These are phyloP conservation scores for Columba janthina DNA, from an alignment of 2,113 vertebrate species.

Conservation along the genomic window DNA sequence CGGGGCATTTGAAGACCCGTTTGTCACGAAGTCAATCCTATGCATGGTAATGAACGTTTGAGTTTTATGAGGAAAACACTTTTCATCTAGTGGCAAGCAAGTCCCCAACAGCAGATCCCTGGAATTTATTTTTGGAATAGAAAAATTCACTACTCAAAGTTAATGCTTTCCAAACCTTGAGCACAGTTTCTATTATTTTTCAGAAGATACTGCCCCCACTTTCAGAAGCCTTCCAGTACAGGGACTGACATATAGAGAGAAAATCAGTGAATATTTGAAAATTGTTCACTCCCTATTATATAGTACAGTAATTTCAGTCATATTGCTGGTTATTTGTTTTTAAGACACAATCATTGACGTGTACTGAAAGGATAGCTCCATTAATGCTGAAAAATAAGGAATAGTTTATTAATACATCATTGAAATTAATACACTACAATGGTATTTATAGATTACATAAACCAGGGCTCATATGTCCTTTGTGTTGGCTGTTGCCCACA, in stretches of 20 bases:
- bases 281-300: not conserved
- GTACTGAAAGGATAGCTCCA: not conserved
- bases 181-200: not conserved
- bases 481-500: not conserved
- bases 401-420: not conserved
- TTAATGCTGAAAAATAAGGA: not conserved
- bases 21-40: conserved; percentile 13
- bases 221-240: not conserved
- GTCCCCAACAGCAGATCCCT: not conserved
- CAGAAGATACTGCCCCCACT: not conserved
- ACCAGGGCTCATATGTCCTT: not conserved
- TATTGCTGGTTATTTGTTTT: not conserved
- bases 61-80: not conserved
- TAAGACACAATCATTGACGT: not conserved
- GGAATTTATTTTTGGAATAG: not conserved
- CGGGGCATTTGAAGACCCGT: conserved; percentile 10
- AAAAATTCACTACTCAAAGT: not conserved
- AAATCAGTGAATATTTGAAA: not conserved
- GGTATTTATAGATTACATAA: not conserved
- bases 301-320: not conserved
- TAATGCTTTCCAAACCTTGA: not conserved
- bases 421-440: not conserved
- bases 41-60: not conserved
- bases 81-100: not conserved
- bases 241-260: not conserved